phyloP scores from a whole-genome alignment of 1,140 invertebrate genomes.

The Drosophila hydei region DNA sequence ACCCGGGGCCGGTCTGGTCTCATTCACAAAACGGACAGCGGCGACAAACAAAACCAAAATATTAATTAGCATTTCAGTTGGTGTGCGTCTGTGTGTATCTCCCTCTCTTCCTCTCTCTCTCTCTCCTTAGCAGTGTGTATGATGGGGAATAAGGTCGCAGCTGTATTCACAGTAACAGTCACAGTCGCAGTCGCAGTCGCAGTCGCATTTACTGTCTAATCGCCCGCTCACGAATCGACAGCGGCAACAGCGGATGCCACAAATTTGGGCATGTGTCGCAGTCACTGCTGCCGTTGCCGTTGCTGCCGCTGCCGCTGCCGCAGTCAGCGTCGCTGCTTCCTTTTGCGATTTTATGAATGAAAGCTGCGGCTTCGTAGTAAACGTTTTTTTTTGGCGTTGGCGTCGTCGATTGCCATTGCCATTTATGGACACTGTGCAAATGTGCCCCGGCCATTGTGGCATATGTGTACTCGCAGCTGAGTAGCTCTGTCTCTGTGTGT shows the following conservation, averaged over 20 bases:
- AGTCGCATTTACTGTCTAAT: conserved; percentile 49
- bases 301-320: conserved; percentile 13
- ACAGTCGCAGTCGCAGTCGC: conserved; percentile 6
- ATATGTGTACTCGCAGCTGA: conserved; percentile 20
- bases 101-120: too few relatives aligned
- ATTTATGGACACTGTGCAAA: conserved; percentile 73
- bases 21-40: conserved; percentile 64
- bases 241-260: conserved; percentile 67
- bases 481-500: conserved; percentile 6
- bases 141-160: conserved; percentile 33
- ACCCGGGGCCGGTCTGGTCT: conserved; percentile 46
- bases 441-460: conserved; percentile 45
- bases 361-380: conserved; percentile 63
- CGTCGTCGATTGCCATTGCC: conserved; percentile 61
- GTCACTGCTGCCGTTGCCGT: conserved; percentile 35
- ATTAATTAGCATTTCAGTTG: conserved; percentile 74
- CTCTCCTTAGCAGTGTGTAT: neutral
- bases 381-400: conserved; percentile 44
- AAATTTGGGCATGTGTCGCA: conserved; percentile 74
- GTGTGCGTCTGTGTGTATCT: neutral
- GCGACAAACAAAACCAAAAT: conserved; percentile 71
- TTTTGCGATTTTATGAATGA: conserved; percentile 80
- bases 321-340: conserved; percentile 54
- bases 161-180: conserved; percentile 3
- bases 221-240: conserved; percentile 66